Evolutionary conservation across 2,113 vertebrate genomes (phyloP).

Genomic region (Ammodytes marinus): DNA sequence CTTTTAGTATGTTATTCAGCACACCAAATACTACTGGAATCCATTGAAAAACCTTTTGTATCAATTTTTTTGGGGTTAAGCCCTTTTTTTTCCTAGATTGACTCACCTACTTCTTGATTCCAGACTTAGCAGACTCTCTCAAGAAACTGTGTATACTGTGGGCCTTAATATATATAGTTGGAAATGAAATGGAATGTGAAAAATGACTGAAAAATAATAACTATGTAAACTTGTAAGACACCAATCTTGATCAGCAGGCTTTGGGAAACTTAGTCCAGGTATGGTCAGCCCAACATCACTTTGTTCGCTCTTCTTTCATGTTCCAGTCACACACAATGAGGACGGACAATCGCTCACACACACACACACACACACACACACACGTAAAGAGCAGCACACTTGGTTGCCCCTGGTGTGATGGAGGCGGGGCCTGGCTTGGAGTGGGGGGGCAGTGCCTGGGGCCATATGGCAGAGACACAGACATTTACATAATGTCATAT

Average conservation of each 20-base stretch:
- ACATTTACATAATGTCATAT: conserved; percentile 87
- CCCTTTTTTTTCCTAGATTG: too few relatives aligned
- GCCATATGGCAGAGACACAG: conserved; percentile 81
- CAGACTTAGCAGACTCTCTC: not conserved
- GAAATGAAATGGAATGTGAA: not conserved
- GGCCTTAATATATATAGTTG: not conserved
- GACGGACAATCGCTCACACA: not conserved
- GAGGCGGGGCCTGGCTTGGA: conserved; percentile 40
- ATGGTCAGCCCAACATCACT: conserved; percentile 23
- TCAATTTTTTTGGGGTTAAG: too few relatives aligned
- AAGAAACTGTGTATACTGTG: not conserved
- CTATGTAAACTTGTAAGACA: not conserved
- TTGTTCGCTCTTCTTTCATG: conserved; percentile 21
- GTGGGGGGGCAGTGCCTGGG: conserved; percentile 64
- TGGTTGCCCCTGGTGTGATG: conserved; percentile 66
- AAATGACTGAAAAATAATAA: not conserved
- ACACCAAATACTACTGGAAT: too few relatives aligned
- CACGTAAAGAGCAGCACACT: conserved; percentile 4
- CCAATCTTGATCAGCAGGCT: not conserved
- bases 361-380: conserved; percentile 22
- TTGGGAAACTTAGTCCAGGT: conserved; percentile 1
- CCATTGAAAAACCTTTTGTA: too few relatives aligned
- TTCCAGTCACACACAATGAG: conserved; percentile 9
- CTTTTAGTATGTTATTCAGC: too few relatives aligned
- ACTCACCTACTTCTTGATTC: not conserved